Evolutionary conservation across 1,140 invertebrate species (phyloP).

Genomic region (Cyclina sinensis): DNA sequence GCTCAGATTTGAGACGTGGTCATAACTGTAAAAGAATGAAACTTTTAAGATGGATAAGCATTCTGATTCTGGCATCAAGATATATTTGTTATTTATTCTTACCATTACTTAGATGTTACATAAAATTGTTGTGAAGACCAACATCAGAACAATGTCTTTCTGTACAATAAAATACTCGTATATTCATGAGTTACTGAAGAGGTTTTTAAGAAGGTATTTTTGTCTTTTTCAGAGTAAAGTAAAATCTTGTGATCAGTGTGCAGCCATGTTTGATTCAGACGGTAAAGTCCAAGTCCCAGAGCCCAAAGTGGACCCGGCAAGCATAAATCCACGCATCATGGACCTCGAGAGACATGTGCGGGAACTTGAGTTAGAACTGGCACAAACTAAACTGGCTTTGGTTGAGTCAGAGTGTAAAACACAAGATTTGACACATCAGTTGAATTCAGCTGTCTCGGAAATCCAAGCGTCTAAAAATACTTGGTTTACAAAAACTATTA

Average conservation of each 20-base stretch:
- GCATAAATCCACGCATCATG: constrained; percentile 78
- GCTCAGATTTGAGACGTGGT: too few relatives aligned
- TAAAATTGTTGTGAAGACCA: too few relatives aligned
- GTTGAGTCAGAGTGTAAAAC: constrained; percentile 98
- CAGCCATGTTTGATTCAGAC: constrained; percentile 80
- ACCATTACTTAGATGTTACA: too few relatives aligned
- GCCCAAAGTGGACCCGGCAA: constrained; percentile 73
- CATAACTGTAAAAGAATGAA: too few relatives aligned
- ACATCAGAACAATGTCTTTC: too few relatives aligned
- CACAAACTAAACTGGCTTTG: constrained; percentile 97
- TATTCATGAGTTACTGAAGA: too few relatives aligned
- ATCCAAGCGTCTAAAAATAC: constrained; percentile 92
- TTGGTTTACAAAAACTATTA: constrained; percentile 96
- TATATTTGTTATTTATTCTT: too few relatives aligned
- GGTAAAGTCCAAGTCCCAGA: constrained; percentile 80
- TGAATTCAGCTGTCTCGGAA: constrained; percentile 94
- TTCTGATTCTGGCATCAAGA: too few relatives aligned
- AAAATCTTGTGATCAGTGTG: constrained; percentile 82
- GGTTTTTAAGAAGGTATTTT: too few relatives aligned
- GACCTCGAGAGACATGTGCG: constrained; percentile 89
- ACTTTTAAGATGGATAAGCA: too few relatives aligned
- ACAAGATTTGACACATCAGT: constrained; percentile 96
- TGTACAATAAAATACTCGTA: too few relatives aligned
- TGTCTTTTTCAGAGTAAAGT: constrained; percentile 77
- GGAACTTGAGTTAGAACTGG: constrained; percentile 97